A percentile compares a stretch with the other conserved stretches of the same genome.
These are phyloP conservation scores for Leucoraja ocellata DNA, from an alignment of 2,797 vertebrate species.

Conservation along the genomic window DNA sequence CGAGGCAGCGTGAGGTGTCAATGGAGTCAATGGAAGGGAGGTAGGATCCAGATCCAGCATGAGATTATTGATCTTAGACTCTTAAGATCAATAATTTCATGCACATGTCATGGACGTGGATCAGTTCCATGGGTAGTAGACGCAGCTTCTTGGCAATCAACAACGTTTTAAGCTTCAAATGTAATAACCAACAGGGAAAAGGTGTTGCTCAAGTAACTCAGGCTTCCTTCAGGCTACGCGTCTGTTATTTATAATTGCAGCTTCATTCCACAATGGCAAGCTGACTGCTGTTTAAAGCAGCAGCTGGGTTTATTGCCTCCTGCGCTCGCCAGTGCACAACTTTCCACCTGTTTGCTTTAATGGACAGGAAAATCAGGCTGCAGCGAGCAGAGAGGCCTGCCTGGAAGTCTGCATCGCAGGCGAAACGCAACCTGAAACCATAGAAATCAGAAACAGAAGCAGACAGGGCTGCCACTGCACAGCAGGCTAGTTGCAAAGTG, in stretches of 20 bases:
- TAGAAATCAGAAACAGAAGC: not conserved
- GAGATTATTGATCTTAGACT: not conserved
- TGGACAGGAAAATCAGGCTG: not conserved
- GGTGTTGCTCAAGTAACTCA: not conserved
- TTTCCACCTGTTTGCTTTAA: conserved; percentile 10
- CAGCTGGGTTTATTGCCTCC: not conserved
- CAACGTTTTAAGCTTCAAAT: not conserved
- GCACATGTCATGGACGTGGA: not conserved
- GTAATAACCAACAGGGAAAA: not conserved
- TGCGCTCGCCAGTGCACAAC: not conserved
- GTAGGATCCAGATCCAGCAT: not conserved
- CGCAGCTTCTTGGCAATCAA: not conserved
- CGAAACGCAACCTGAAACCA: not conserved
- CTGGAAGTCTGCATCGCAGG: not conserved
- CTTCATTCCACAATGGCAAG: not conserved
- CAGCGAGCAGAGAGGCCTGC: not conserved
- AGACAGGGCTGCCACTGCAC: not conserved
- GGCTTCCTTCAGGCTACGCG: not conserved
- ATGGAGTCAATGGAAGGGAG: too few species aligned
- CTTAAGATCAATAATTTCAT: too few species aligned
- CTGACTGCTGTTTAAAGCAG: not conserved
- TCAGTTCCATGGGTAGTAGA: not conserved
- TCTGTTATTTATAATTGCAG: conserved; percentile 18
- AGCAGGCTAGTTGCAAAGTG: not conserved
- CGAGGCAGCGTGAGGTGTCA: too few species aligned